Percentiles rank a stretch among this genome's conserved stretches.
phyloP scores from a whole-genome alignment of 23 tunicate genomes.

The Halocynthia aurantium region DNA sequence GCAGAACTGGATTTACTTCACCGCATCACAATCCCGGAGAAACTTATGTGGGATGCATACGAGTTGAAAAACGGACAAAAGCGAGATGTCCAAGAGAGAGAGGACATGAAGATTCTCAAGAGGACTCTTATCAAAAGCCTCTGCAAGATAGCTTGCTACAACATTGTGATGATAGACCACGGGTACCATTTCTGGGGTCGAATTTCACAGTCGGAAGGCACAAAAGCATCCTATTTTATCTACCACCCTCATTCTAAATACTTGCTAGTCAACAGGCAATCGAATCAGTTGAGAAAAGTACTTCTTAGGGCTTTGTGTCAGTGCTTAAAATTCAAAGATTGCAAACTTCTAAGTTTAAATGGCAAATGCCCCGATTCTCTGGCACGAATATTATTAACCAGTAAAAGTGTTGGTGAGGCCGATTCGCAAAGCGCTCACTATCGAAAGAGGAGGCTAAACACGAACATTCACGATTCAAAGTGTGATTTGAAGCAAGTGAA shows the following conservation, averaged over 20 bases:
- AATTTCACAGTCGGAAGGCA: neutral
- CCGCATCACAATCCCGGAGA: neutral
- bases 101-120: neutral
- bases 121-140: neutral
- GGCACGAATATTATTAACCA: neutral
- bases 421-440: neutral
- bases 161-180: neutral
- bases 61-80: neutral
- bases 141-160: neutral
- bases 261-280: neutral
- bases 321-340: neutral
- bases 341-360: neutral
- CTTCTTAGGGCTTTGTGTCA: neutral
- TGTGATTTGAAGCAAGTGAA: neutral
- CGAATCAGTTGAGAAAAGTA: neutral
- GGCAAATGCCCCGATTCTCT: constrained; percentile 7
- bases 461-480: neutral
- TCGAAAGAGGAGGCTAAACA: neutral
- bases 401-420: neutral
- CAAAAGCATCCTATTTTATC: neutral
- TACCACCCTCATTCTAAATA: neutral
- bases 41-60: neutral
- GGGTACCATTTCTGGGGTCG: neutral
- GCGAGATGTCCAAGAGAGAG: too few relatives aligned
- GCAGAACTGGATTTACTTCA: neutral